These are phyloP conservation scores for Champsocephalus esox DNA, from an alignment of 2,797 vertebrate genomes.

Conservation along the genomic window DNA sequence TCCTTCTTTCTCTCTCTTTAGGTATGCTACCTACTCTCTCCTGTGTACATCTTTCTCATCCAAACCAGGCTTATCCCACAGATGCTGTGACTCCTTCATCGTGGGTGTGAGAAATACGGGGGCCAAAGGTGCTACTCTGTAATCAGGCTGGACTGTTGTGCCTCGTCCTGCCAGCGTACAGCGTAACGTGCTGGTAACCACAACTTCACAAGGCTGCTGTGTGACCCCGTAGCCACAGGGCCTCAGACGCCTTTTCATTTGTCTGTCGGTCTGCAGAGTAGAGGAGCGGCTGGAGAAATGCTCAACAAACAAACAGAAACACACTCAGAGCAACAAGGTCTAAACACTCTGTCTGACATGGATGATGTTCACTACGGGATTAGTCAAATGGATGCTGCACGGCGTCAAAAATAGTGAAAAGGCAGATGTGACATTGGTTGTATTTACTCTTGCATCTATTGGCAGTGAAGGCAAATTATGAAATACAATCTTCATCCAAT, in stretches of 20 bases:
- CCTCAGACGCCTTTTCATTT: slow-evolving; percentile 36
- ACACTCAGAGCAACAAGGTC: slow-evolving; percentile 16
- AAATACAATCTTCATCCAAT: slow-evolving; percentile 60
- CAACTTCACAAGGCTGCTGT: slow-evolving; percentile 56
- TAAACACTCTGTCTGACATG: slow-evolving; percentile 32
- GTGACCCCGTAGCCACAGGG: slow-evolving; percentile 42
- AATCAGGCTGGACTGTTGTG: slow-evolving; percentile 67
- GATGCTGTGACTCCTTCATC: slow-evolving; percentile 67
- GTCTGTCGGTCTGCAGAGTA: slow-evolving; percentile 6
- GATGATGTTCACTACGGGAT: slow-evolving; percentile 29
- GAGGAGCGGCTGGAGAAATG: slow-evolving; percentile 2
- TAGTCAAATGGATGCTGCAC: slow-evolving; percentile 18
- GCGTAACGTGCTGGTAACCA: slow-evolving; percentile 57
- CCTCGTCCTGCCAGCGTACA: slow-evolving; percentile 44
- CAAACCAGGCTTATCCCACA: slow-evolving; percentile 60
- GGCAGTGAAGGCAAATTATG: slow-evolving; percentile 57
- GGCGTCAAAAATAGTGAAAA: slow-evolving; percentile 40
- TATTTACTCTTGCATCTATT: slow-evolving; percentile 64
- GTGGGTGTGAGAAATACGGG: slow-evolving; percentile 72
- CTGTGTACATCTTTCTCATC: slow-evolving; percentile 56
- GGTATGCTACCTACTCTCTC: slow-evolving; percentile 46
- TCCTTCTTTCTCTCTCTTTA: slow-evolving; percentile 33
- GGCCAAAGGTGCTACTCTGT: slow-evolving; percentile 73
- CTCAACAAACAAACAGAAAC: slow-evolving; percentile 30
- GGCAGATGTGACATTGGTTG: slow-evolving; percentile 62